phyloP scores from a whole-genome alignment of 2,113 vertebrate species.

The Nanorana parkeri region DNA sequence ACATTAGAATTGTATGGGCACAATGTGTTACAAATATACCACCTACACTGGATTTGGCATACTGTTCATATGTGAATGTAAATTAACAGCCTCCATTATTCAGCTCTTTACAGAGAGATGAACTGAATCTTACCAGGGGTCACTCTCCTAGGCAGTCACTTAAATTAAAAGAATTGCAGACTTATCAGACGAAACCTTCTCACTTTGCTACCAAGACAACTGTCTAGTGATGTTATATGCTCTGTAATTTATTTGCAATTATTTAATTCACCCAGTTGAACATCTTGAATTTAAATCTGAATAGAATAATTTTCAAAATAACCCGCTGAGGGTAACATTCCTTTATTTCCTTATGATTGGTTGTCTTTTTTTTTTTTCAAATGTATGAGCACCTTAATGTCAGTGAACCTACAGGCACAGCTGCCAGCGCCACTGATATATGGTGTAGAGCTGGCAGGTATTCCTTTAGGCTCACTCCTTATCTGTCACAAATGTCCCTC shows the following conservation, averaged over 20 bases:
- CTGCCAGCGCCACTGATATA: no score
- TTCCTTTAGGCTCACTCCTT: no score
- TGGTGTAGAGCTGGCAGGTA: no score
- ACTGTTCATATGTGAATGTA: conserved; percentile 42
- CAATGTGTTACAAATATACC: conserved; percentile 30
- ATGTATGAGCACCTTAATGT: no score
- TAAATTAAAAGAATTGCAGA: conserved; percentile 10
- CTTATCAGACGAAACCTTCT: conserved; percentile 16
- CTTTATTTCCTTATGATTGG: neutral
- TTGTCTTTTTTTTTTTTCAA: no score
- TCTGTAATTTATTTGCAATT: conserved; percentile 1
- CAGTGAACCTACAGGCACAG: no score
- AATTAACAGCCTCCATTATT: conserved; percentile 41
- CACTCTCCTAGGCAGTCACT: conserved; percentile 14
- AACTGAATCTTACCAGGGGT: conserved; percentile 36
- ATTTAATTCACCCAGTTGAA: conserved; percentile 14
- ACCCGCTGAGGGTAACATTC: neutral
- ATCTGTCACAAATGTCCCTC: no score
- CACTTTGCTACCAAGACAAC: conserved; percentile 27
- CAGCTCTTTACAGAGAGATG: conserved; percentile 32
- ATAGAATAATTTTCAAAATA: neutral
- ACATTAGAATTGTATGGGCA: conserved; percentile 24
- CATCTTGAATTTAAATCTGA: neutral
- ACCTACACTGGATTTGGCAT: conserved; percentile 40
- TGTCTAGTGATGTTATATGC: conserved; percentile 3